Evolutionary conservation across 2,797 vertebrate species (phyloP).

Genomic region (Tiaroga cobitis): DNA sequence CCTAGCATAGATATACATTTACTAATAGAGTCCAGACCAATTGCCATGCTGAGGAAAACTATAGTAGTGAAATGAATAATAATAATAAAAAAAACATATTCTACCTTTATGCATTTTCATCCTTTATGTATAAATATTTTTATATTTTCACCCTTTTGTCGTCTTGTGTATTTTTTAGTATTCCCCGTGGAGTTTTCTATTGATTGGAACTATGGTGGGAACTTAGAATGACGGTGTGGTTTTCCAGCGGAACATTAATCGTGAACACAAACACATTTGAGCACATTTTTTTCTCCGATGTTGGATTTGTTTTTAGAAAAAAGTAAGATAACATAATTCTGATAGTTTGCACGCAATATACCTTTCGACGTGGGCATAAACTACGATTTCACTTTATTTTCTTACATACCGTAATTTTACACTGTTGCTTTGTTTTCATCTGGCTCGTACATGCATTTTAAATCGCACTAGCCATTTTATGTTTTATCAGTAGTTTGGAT

Average conservation of each 20-base stretch:
- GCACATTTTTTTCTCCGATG: not conserved
- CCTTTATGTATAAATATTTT: not conserved
- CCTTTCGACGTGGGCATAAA: not conserved
- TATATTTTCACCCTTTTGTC: not conserved
- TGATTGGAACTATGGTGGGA: constrained; percentile 10
- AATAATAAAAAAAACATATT: not conserved
- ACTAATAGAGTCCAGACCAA: not conserved
- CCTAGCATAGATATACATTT: too few relatives aligned
- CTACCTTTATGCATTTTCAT: not conserved
- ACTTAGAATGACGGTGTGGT: not conserved
- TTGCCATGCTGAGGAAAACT: not conserved
- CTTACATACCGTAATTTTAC: not conserved
- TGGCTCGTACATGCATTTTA: not conserved
- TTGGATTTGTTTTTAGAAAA: not conserved
- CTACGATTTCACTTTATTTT: not conserved
- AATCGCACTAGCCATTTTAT: not conserved
- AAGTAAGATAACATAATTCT: not conserved
- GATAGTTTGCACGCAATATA: not conserved
- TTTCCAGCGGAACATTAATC: not conserved
- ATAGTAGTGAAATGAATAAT: not conserved
- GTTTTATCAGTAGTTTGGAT: not conserved
- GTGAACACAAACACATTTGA: accelerated
- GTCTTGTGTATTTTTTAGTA: not conserved
- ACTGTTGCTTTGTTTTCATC: not conserved
- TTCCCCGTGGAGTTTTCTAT: not conserved